Evolutionary conservation across 2,888 invertebrate species (phyloP), one percentile per base, ranked within the genome.

Genomic region (Mythimna impura): DNA sequence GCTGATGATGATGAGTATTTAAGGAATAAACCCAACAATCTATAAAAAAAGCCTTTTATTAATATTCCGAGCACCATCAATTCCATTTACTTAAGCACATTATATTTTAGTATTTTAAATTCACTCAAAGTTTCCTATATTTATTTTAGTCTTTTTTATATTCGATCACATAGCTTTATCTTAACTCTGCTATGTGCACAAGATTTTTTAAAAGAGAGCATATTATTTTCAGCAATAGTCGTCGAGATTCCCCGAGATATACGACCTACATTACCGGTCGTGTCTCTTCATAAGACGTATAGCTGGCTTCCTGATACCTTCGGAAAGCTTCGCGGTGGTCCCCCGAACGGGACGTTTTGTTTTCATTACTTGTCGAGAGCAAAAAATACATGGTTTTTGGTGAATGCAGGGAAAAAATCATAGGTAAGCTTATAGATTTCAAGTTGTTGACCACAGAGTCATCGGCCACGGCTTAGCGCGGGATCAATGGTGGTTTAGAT

Each of bases 221-320:
- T 83, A 85, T 83, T 86, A 86, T 84, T 85, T 87, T 80, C 73
- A 77, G 77, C 76, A 83, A 81, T 80, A 79, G 77, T 85, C 82
- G 82, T 75, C 66, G 86, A 85, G 86, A 84, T 86, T 84, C 74
- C 17, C 70, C 47, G 76, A 89, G 90, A 91, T 90, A 90, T 91
- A 92, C 89, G 90, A 81, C 86, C 81, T 87, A 88, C 90, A 92
- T 92, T 92, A 92, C 91, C 90, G 90, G 90, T 83, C 85, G 66
- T 73, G 85, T 87, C 88, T 90, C 86, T 85, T 77, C 25, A 58
- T 55, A 89, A 91, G 91, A 91, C 82, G 82, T 87, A 92, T 90
- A 80, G 86, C 84, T 76, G 69, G 78, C 86, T 85, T 88, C 85
- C 82, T 86, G 86, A 88, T 90, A 87, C 85, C 75, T 80, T 62